phyloP scores from a whole-genome alignment of 2,888 invertebrate genomes.

The Agriopis aurantiaria region DNA sequence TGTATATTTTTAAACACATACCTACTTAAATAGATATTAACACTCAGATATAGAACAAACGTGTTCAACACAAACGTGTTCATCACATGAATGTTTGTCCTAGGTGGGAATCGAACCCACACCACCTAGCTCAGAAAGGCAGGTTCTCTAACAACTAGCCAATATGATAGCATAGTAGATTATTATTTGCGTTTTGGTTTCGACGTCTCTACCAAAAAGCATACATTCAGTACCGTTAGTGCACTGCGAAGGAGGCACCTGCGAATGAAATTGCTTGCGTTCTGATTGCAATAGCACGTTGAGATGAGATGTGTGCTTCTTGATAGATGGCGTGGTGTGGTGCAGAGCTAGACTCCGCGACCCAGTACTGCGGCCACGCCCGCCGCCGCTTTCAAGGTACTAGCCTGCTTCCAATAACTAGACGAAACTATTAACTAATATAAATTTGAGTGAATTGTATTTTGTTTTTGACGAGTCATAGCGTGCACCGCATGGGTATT shows the following conservation, averaged over 20 bases:
- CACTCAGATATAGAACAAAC: too few relatives aligned
- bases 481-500: too few relatives aligned
- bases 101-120: too few relatives aligned
- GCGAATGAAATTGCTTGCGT: constrained; percentile 78
- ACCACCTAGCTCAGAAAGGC: too few relatives aligned
- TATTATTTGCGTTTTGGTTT: neutral
- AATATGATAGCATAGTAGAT: neutral
- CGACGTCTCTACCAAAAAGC: constrained; percentile 69
- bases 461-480: too few relatives aligned
- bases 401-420: constrained; percentile 1
- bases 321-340: constrained; percentile 68
- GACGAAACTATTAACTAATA: too few relatives aligned
- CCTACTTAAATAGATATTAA: too few relatives aligned
- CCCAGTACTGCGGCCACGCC: neutral
- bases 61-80: too few relatives aligned
- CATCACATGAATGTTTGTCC: too few relatives aligned
- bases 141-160: too few relatives aligned
- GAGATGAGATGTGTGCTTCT: constrained; percentile 73
- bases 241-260: constrained; percentile 69
- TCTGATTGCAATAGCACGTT: constrained; percentile 60
- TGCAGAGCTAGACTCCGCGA: neutral
- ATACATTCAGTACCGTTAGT: constrained; percentile 57
- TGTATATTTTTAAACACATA: too few relatives aligned
- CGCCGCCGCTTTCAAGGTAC: neutral
- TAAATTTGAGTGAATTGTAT: too few relatives aligned